Evolutionary conservation across 2,888 invertebrate genomes (phyloP).

Genomic region (Chymomyza fuscimana): DNA sequence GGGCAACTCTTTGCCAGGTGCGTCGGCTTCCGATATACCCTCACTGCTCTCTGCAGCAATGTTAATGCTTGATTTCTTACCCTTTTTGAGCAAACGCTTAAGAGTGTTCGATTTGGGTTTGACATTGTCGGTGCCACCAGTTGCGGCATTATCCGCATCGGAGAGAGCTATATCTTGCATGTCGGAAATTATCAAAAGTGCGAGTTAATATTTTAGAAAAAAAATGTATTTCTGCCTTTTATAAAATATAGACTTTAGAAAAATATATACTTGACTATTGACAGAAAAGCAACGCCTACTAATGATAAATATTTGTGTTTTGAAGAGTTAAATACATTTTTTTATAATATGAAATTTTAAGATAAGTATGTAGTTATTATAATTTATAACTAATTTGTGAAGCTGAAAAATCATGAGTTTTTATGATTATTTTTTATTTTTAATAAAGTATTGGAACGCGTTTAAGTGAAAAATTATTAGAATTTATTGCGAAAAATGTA

Average conservation of each 20-base stretch:
- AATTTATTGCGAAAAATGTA: too few species aligned
- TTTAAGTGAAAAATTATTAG: too few species aligned
- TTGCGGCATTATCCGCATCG: neutral
- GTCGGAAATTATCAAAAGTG: slow-evolving; percentile 42
- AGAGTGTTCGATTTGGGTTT: slow-evolving; percentile 55
- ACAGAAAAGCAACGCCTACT: too few species aligned
- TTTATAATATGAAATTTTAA: too few species aligned
- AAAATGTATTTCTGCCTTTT: slow-evolving; percentile 18
- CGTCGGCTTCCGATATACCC: slow-evolving; percentile 15
- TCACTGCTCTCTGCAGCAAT: neutral
- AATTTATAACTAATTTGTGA: too few species aligned
- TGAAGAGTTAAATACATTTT: too few species aligned
- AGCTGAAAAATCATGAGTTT: too few species aligned
- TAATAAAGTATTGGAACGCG: too few species aligned
- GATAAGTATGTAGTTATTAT: too few species aligned
- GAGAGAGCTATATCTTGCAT: slow-evolving; percentile 52
- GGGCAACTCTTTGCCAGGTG: slow-evolving; percentile 15
- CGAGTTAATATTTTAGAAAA: slow-evolving; percentile 25
- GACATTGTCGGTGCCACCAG: slow-evolving; percentile 33
- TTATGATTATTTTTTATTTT: too few species aligned
- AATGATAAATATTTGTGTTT: too few species aligned
- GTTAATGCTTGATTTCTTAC: slow-evolving; percentile 38
- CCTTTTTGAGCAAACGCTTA: slow-evolving; percentile 71
- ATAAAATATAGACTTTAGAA: neutral
- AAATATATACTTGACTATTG: too few species aligned